Base-by-base conservation (phyloP, 2,888 invertebrate genomes). In the Cephonodes hylas region DNA sequence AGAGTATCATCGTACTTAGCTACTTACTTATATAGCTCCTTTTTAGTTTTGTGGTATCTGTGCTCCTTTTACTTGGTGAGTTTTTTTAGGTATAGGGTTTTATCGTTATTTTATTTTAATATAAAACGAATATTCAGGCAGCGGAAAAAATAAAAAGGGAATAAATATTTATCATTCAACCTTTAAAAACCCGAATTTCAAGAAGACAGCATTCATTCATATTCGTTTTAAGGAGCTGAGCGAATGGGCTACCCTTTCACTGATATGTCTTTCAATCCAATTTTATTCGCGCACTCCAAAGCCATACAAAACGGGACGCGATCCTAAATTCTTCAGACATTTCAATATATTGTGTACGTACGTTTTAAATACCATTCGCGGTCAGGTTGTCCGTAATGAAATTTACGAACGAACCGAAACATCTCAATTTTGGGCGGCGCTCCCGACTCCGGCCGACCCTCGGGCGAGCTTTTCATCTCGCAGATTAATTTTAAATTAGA, bases 401-500 rank as follows among this genome's bases (percentile, higher is more conserved):
- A 86, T 85, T 84, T 81, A 81, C 74, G 79, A 78, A 75, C 70
- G 75, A 73, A 73, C 79, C 74, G 72, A 80, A 85, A 79, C 79
- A 79, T 84, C 83, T 83, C 81, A 78, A 83, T 84, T 85, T 81
- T 72, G 72, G 67, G 65, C 69, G 71, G 67, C 68, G 61, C 63
- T 66, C n/a, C 66, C 64, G 63, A 62, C 71, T 68, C 65, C 70
- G 68, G 69, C 70, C 73, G 72, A 69, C 73, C 74, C 77, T 73
- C 70, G 63, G 71, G 71, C 75, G 67, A 64, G 72, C 85, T 86
- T 85, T 86, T 86, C 86, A 85, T 86, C 83, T 83, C 74, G 64
- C 71, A 84, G 86, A 87, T 88, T 87, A 87, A 86, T 87, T 88
- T 87, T 82, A 84, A 87, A 87, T 88, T 85, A 84, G 82, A 86